Conservation (phyloP, 1,140 invertebrate genomes). For the Eupristina koningsbergeri region DNA sequence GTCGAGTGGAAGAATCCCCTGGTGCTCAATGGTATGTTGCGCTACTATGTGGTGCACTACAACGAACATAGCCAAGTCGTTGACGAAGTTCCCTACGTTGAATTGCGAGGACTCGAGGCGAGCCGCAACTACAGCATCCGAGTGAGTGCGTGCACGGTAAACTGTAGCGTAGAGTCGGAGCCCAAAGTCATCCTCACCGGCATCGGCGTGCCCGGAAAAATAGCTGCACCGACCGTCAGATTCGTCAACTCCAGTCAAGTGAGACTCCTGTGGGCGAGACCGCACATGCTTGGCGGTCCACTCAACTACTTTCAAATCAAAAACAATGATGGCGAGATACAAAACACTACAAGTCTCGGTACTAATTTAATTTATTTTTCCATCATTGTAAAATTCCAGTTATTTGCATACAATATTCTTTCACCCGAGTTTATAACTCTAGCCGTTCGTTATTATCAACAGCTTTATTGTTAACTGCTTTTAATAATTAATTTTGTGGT, state of each 20-base stretch:
- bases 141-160: conserved; percentile 81
- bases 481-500: too few species aligned
- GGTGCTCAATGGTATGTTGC: conserved; percentile 82
- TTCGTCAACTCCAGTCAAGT: conserved; percentile 71
- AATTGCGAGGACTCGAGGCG: conserved; percentile 54
- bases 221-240: conserved; percentile 71
- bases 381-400: too few species aligned
- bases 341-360: conserved; percentile 62
- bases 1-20: conserved; percentile 81
- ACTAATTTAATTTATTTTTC: background rate
- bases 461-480: too few species aligned
- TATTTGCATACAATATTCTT: too few species aligned
- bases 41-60: conserved; percentile 80
- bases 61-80: conserved; percentile 57
- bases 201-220: conserved; percentile 76
- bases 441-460: too few species aligned
- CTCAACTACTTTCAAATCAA: conserved; percentile 75
- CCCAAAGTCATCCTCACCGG: conserved; percentile 73
- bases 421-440: too few species aligned
- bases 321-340: conserved; percentile 59
- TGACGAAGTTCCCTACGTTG: conserved; percentile 55
- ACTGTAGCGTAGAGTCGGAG: conserved; percentile 75
- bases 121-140: conserved; percentile 79
- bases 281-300: conserved; percentile 77
- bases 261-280: conserved; percentile 76